Evolutionary conservation across 1,140 invertebrate species (phyloP).

Genomic region (Agrilus planipennis): DNA sequence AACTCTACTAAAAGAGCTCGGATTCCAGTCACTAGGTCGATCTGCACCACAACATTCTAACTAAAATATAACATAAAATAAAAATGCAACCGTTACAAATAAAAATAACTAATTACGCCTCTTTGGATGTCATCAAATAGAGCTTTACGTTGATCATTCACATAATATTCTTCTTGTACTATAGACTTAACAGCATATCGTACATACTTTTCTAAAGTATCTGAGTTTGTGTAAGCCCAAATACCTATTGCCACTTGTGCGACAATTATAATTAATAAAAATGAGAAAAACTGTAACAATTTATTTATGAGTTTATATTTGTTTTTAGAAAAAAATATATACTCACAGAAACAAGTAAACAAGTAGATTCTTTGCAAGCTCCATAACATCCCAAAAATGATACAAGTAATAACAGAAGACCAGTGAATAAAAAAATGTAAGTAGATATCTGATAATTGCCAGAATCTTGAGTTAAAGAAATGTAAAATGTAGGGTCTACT

Average conservation of each 20-base stretch:
- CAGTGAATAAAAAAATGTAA: constrained; percentile 65
- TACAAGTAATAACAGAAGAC: constrained; percentile 68
- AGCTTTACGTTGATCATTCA: constrained; percentile 43
- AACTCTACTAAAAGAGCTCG: constrained; percentile 37
- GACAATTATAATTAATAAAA: constrained; percentile 64
- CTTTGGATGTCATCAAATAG: constrained; percentile 60
- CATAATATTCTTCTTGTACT: constrained; percentile 57
- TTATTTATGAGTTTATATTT: constrained; percentile 5
- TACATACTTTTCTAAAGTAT: constrained; percentile 51
- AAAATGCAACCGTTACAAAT: constrained; percentile 6
- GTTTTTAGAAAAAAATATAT: background rate
- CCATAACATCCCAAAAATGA: constrained; percentile 88
- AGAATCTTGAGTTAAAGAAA: constrained; percentile 54
- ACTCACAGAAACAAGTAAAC: constrained; percentile 70
- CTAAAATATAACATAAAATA: constrained; percentile 30
- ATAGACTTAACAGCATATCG: constrained; percentile 48
- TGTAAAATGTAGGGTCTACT: constrained; percentile 58
- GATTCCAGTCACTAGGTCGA: constrained; percentile 57
- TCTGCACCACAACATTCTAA: constrained; percentile 61
- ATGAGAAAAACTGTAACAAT: constrained; percentile 50
- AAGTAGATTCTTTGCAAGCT: constrained; percentile 73
- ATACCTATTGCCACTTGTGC: constrained; percentile 61
- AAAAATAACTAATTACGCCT: constrained; percentile 36
- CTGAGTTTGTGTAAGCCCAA: constrained; percentile 58
- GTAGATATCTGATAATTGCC: constrained; percentile 58